A percentile compares a stretch with the other conserved stretches of the same genome.
Evolutionary conservation across 2,113 vertebrate species (phyloP).

Genomic region (Labeo catla): DNA sequence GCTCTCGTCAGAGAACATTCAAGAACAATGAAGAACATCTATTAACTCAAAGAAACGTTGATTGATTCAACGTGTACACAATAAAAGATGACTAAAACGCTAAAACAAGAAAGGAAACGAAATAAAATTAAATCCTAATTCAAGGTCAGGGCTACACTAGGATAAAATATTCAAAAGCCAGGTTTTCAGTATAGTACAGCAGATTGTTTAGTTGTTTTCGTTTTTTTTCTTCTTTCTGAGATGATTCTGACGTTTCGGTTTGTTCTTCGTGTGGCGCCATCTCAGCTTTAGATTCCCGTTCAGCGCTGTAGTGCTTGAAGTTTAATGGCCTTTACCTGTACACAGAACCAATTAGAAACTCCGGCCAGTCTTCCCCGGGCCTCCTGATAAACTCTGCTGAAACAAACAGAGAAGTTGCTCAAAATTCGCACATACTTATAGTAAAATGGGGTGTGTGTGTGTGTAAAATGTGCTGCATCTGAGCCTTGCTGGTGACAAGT

Average conservation of each 20-base stretch:
- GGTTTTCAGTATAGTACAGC: constrained; percentile 87
- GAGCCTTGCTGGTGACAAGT: constrained; percentile 26
- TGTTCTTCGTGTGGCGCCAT: constrained; percentile 75
- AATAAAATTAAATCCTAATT: constrained; percentile 59
- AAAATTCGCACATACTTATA: neutral
- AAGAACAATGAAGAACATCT: constrained; percentile 71
- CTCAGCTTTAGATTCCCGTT: constrained; percentile 65
- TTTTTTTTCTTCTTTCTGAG: constrained; percentile 73
- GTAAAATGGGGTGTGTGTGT: neutral
- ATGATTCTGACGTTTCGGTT: constrained; percentile 76
- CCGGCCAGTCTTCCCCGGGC: constrained; percentile 88
- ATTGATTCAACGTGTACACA: constrained; percentile 64
- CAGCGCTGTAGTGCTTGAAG: constrained; percentile 81
- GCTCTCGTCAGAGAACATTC: constrained; percentile 74
- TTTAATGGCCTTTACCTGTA: constrained; percentile 84
- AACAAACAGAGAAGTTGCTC: constrained; percentile 55
- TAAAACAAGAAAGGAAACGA: constrained; percentile 27
- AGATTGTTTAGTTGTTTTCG: constrained; percentile 66
- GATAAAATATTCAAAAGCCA: constrained; percentile 71
- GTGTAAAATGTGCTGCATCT: constrained; percentile 41
- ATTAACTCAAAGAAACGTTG: constrained; percentile 51
- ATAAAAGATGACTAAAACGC: constrained; percentile 66
- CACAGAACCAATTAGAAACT: constrained; percentile 86
- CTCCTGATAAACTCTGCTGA: constrained; percentile 89
- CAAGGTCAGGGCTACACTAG: constrained; percentile 64